Conservation (phyloP, 2,113 vertebrate genomes). For the Zeus faber region DNA sequence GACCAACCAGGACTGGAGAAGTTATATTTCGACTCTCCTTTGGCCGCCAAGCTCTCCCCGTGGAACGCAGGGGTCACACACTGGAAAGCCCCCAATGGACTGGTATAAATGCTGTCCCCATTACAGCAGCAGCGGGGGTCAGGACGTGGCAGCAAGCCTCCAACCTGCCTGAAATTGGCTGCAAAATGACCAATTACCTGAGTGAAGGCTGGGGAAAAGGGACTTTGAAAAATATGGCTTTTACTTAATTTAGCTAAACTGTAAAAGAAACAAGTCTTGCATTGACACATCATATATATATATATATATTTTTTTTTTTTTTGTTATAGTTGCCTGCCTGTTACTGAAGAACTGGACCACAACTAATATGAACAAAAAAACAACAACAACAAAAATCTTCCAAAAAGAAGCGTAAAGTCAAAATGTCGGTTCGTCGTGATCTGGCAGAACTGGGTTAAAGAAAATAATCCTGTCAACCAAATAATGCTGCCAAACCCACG, state of each 20-base stretch:
- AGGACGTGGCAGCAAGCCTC: conserved; percentile 71
- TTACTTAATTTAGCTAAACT: conserved; percentile 76
- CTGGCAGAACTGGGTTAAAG: conserved; percentile 30
- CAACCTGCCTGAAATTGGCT: conserved; percentile 76
- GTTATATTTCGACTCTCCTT: conserved; percentile 37
- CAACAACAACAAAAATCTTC: not conserved
- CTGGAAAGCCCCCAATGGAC: conserved; percentile 63
- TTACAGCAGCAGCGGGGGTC: conserved; percentile 78
- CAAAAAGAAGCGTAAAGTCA: not conserved
- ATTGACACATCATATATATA: conserved; percentile 37
- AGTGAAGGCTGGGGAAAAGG: conserved; percentile 63
- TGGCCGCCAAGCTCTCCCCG: conserved; percentile 36
- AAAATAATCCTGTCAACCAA: conserved; percentile 12
- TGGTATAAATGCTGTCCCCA: conserved; percentile 69
- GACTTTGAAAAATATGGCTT: conserved; percentile 68
- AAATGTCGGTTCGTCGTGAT: conserved; percentile 21
- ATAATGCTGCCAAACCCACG: conserved; percentile 22
- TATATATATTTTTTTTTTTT: too few relatives aligned
- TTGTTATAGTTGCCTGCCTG: conserved; percentile 39
- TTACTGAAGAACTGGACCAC: conserved; percentile 29
- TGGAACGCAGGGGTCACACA: conserved; percentile 51
- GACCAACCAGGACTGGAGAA: conserved; percentile 30
- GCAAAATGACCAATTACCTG: conserved; percentile 80
- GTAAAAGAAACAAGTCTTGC: conserved; percentile 68
- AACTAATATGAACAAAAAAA: conserved; percentile 27